Percentiles rank a stretch among this genome's conserved stretches.
Conservation (phyloP, 2,888 invertebrate genomes). For the Xestia rhomboidea region DNA sequence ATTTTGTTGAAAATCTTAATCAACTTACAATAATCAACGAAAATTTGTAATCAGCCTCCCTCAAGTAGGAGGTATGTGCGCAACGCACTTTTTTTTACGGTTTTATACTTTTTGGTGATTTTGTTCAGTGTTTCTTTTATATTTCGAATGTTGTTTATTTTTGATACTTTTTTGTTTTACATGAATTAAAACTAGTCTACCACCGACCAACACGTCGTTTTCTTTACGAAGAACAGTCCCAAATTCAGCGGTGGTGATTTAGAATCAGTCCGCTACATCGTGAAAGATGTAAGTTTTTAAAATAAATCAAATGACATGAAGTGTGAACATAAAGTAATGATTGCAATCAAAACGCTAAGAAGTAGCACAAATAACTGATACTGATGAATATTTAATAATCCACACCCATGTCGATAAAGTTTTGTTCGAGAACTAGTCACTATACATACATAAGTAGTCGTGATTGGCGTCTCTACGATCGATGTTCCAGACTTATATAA, state of each 20-base stretch:
- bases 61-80: too few species aligned
- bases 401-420: not conserved
- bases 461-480: constrained; percentile 59
- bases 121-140: too few species aligned
- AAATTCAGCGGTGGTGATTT: too few species aligned
- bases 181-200: too few species aligned
- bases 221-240: too few species aligned
- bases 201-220: too few species aligned
- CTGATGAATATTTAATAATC: not conserved
- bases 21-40: not conserved
- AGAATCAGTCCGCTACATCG: too few species aligned
- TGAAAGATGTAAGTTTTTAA: not conserved
- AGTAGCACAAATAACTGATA: not conserved
- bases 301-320: not conserved
- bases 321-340: not conserved
- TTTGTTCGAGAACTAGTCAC: constrained; percentile 37
- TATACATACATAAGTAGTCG: constrained; percentile 55
- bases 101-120: too few species aligned
- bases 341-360: not conserved
- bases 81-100: too few species aligned
- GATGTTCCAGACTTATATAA: constrained; percentile 38
- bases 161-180: too few species aligned
- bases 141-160: too few species aligned
- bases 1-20: not conserved
- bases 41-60: too few species aligned